These are phyloP conservation scores for Anguilla pacifica DNA, from an alignment of 2,797 vertebrate species.

Conservation along the genomic window DNA sequence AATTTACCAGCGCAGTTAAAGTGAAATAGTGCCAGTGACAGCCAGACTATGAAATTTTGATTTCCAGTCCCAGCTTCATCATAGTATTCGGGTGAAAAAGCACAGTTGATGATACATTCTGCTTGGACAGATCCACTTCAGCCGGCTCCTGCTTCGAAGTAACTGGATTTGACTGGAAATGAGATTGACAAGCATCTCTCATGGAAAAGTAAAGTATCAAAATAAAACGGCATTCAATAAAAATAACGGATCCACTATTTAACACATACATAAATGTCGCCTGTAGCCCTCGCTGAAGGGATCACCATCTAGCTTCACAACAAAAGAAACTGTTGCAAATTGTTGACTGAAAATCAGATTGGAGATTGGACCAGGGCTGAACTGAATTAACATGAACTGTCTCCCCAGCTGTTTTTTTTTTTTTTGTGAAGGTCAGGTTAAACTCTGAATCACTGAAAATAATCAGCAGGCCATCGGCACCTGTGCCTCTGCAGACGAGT, in stretches of 20 bases:
- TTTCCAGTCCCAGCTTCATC: not conserved
- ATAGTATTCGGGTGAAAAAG: not conserved
- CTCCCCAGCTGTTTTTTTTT: not conserved
- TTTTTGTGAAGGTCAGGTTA: not conserved
- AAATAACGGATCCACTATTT: not conserved
- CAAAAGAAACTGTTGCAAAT: not conserved
- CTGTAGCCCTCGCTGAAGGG: not conserved
- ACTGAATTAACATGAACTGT: not conserved
- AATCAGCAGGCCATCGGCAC: not conserved
- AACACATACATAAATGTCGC: not conserved
- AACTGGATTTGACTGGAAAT: not conserved
- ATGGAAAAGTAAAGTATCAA: not conserved
- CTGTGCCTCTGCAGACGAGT: not conserved
- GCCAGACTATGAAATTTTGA: not conserved
- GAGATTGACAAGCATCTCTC: not conserved
- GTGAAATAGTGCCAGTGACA: not conserved
- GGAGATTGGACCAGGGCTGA: not conserved
- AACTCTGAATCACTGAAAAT: not conserved
- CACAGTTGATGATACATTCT: not conserved
- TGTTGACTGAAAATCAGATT: not conserved
- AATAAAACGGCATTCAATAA: conserved; percentile 1
- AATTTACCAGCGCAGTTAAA: not conserved
- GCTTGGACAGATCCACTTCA: not conserved
- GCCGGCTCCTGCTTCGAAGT: not conserved
- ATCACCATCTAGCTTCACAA: not conserved